These are phyloP conservation scores for Sebastes oblongus DNA, from an alignment of 2,797 vertebrate species.

Conservation along the genomic window DNA sequence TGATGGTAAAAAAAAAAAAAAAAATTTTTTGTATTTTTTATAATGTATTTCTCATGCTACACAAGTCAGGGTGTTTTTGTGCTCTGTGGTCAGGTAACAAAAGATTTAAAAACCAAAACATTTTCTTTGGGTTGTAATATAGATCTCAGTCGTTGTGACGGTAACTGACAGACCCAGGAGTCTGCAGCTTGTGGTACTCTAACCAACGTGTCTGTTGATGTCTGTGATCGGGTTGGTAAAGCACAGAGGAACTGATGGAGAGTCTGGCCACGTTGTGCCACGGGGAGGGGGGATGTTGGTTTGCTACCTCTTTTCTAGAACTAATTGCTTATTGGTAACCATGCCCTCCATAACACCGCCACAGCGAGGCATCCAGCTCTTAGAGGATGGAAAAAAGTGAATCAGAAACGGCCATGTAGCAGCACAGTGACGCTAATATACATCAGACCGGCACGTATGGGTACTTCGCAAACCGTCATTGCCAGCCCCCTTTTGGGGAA, in stretches of 20 bases:
- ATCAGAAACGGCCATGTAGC: not conserved
- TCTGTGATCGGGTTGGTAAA: conserved; percentile 11
- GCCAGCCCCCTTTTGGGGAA: no score
- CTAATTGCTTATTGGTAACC: not conserved
- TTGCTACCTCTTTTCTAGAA: conserved; percentile 68
- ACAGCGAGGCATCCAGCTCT: not conserved
- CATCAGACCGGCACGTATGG: no score
- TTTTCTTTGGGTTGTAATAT: conserved; percentile 43
- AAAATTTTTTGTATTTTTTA: conserved; percentile 65
- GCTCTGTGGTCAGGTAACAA: conserved; percentile 57
- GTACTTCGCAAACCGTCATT: no score
- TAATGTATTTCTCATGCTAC: conserved; percentile 73
- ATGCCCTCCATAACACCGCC: not conserved
- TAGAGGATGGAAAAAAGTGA: not conserved
- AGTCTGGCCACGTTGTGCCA: conserved; percentile 24
- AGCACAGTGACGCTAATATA: not conserved
- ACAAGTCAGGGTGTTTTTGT: conserved; percentile 63
- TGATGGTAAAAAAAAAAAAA: conserved; percentile 46
- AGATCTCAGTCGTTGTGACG: conserved; percentile 5
- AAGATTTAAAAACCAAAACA: conserved; percentile 50
- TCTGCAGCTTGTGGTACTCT: not conserved
- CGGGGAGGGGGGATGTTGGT: conserved; percentile 13
- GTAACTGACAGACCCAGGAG: not conserved
- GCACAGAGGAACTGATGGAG: conserved; percentile 23
- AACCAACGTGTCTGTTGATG: not conserved